Conservation (phyloP, 2,888 invertebrate species). For the Eueremaeus valkanovi region DNA sequence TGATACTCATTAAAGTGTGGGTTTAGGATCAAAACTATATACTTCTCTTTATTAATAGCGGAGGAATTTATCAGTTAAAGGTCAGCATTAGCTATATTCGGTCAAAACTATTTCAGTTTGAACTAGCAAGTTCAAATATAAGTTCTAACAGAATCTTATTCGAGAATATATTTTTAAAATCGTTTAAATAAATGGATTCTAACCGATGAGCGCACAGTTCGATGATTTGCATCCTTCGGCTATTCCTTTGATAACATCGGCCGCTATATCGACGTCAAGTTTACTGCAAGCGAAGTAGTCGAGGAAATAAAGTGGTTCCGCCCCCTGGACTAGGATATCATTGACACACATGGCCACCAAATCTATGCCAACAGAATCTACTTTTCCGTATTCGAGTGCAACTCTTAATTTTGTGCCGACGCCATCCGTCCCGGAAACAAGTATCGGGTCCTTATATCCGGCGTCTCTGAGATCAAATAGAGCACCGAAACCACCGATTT, state of each 20-base stretch:
- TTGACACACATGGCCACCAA: conserved; percentile 98
- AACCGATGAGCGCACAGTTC: conserved; percentile 83
- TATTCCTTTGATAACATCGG: conserved; percentile 76
- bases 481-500: conserved; percentile 89
- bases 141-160: no score
- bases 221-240: conserved; percentile 79
- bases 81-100: no score
- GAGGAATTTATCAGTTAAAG: no score
- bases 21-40: no score
- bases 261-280: conserved; percentile 70
- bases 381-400: conserved; percentile 34
- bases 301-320: conserved; percentile 90
- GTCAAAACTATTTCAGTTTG: no score
- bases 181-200: conserved; percentile 46
- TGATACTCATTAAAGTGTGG: no score
- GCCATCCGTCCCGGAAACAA: conserved; percentile 92
- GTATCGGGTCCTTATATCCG: conserved; percentile 72
- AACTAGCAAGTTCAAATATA: no score
- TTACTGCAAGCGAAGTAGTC: conserved; percentile 94
- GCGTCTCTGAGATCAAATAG: conserved; percentile 74
- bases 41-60: no score
- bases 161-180: neutral
- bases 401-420: conserved; percentile 96
- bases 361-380: conserved; percentile 84
- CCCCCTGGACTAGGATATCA: conserved; percentile 90